These are phyloP conservation scores for Dryoscopus gambensis DNA, from an alignment of 2,113 vertebrate genomes.

Conservation along the genomic window DNA sequence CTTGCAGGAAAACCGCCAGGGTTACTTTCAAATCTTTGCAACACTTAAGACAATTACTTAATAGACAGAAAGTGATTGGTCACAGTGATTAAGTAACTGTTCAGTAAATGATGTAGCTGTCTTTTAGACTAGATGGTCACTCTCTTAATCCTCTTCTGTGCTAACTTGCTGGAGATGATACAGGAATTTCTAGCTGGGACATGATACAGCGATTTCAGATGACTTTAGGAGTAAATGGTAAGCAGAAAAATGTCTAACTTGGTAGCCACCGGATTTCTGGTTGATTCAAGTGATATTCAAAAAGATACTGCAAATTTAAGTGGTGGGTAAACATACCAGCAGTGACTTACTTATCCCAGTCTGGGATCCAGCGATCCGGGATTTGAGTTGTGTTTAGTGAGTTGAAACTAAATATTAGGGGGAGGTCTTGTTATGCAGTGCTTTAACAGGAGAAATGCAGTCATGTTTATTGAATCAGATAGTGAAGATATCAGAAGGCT, in stretches of 20 bases:
- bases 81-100: not conserved
- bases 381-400: not conserved
- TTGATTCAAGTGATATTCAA: not conserved
- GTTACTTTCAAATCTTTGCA: not conserved
- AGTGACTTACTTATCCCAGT: not conserved
- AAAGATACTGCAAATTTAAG: not conserved
- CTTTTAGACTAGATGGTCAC: not conserved
- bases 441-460: not conserved
- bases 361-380: not conserved
- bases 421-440: not conserved
- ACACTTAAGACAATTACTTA: not conserved
- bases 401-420: not conserved
- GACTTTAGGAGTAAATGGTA: not conserved
- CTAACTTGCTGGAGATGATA: not conserved
- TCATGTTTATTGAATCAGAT: not conserved
- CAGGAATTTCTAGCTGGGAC: not conserved
- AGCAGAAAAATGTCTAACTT: not conserved
- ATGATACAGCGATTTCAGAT: not conserved
- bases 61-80: not conserved
- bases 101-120: not conserved
- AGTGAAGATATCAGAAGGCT: not conserved
- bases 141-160: not conserved
- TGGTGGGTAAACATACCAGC: not conserved
- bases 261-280: not conserved
- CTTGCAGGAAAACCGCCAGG: not conserved